Conservation (phyloP, 2,113 vertebrate genomes). For the Ceyx margarethae region DNA sequence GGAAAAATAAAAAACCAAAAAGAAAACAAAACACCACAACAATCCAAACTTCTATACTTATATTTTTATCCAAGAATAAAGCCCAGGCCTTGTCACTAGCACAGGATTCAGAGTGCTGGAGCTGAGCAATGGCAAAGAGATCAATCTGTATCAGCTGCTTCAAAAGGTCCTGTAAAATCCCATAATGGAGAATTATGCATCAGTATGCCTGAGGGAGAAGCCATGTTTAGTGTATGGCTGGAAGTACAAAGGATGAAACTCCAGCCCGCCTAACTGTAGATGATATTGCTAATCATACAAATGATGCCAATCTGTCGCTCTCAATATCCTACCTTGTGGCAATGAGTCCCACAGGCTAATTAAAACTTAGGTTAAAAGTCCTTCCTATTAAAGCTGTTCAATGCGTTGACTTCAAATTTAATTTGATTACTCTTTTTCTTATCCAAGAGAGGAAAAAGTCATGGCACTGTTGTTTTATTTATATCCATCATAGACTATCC, state of each 20-base stretch:
- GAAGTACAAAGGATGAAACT: background rate
- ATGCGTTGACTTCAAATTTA: constrained; percentile 27
- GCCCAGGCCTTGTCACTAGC: background rate
- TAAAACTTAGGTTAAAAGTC: constrained; percentile 51
- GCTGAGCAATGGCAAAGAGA: constrained; percentile 5
- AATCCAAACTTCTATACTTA: background rate
- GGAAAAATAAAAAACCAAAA: too few relatives aligned
- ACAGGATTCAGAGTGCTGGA: background rate
- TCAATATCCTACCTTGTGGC: constrained; percentile 27
- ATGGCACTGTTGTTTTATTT: constrained; percentile 9
- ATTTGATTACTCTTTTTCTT: constrained; percentile 13
- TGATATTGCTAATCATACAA: constrained; percentile 11
- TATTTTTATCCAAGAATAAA: background rate
- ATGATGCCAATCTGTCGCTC: background rate
- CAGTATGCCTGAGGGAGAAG: background rate
- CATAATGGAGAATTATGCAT: background rate
- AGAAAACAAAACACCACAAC: background rate
- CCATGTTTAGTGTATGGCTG: background rate
- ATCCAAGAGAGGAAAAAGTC: background rate
- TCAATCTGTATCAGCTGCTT: constrained; percentile 6
- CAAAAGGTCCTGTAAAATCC: constrained; percentile 6
- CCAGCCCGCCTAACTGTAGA: background rate
- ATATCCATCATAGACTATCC: background rate
- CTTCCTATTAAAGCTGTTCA: constrained; percentile 36
- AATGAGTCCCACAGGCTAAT: constrained; percentile 10